A percentile compares a stretch with the other conserved stretches of the same genome.
Evolutionary conservation across 2,797 vertebrate species (phyloP).

Genomic region (Acipenser transmontanus): DNA sequence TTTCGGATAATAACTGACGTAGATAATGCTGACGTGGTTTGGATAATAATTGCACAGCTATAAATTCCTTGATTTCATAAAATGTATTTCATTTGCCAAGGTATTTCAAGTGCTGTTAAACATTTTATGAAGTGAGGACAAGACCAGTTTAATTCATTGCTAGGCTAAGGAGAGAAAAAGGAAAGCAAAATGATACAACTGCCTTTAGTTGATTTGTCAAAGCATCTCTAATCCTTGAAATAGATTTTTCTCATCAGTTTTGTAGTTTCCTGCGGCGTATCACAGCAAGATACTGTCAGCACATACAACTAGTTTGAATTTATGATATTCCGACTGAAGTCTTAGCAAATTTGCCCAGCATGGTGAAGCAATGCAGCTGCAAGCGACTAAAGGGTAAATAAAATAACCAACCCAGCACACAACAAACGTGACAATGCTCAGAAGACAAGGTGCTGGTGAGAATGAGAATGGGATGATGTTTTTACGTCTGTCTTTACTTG

Average conservation of each 20-base stretch:
- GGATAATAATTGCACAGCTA: no score
- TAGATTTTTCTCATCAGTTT: constrained; percentile 10
- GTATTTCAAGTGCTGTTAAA: no score
- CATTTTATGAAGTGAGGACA: background rate
- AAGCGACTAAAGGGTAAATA: background rate
- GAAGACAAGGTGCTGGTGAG: background rate
- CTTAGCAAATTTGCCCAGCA: background rate
- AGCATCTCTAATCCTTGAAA: constrained; percentile 10
- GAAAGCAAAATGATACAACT: background rate
- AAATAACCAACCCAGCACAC: background rate
- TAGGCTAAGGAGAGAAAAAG: background rate
- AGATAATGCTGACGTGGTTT: no score
- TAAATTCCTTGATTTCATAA: no score
- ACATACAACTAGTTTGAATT: constrained; percentile 3
- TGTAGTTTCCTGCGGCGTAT: background rate
- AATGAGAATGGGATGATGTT: background rate
- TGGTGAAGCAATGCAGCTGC: constrained; percentile 2
- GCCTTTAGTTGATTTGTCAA: constrained; percentile 10
- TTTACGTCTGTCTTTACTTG: background rate
- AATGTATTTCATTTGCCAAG: no score
- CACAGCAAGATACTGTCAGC: constrained; percentile 3
- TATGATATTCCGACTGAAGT: constrained; percentile 10
- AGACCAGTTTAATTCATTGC: background rate
- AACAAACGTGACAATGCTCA: constrained; percentile 1
- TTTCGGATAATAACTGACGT: no score